A percentile compares a stretch with the other conserved stretches of the same genome.
These are phyloP conservation scores for Emesis castigata DNA, from an alignment of 2,888 invertebrate genomes.

Conservation along the genomic window DNA sequence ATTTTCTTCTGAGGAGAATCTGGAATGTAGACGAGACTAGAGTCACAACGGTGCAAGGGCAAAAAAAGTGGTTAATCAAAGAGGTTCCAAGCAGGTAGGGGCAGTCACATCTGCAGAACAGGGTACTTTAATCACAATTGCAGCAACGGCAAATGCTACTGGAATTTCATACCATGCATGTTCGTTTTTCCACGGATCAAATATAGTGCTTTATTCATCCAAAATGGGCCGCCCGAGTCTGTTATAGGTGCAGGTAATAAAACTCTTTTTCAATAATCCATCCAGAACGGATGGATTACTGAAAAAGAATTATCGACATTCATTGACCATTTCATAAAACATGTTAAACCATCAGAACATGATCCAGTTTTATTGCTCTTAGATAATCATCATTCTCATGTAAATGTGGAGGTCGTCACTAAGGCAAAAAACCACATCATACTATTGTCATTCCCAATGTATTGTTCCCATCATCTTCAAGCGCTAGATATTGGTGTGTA, in stretches of 20 bases:
- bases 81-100: background rate
- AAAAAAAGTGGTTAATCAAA: background rate
- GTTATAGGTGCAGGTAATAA: conserved; percentile 72
- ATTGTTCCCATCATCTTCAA: background rate
- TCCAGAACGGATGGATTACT: conserved; percentile 75
- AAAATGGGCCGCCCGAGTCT: conserved; percentile 69
- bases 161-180: conserved; percentile 62
- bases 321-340: conserved; percentile 71
- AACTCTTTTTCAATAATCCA: too few species aligned
- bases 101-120: background rate
- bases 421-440: conserved; percentile 38
- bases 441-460: background rate
- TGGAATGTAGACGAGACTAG: background rate
- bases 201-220: conserved; percentile 61
- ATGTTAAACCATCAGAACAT: conserved; percentile 51
- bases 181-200: conserved; percentile 70
- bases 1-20: too few species aligned
- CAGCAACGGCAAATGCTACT: background rate
- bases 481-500: background rate
- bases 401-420: conserved; percentile 60
- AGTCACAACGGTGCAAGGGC: background rate
- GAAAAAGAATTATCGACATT: conserved; percentile 67
- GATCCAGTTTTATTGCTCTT: conserved; percentile 69
- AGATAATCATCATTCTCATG: conserved; percentile 72
- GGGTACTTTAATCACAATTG: background rate